A percentile compares a stretch with the other conserved stretches of the same genome.
Evolutionary conservation across 2,888 invertebrate genomes (phyloP).

Genomic region (Brachynemurus nebulosus): DNA sequence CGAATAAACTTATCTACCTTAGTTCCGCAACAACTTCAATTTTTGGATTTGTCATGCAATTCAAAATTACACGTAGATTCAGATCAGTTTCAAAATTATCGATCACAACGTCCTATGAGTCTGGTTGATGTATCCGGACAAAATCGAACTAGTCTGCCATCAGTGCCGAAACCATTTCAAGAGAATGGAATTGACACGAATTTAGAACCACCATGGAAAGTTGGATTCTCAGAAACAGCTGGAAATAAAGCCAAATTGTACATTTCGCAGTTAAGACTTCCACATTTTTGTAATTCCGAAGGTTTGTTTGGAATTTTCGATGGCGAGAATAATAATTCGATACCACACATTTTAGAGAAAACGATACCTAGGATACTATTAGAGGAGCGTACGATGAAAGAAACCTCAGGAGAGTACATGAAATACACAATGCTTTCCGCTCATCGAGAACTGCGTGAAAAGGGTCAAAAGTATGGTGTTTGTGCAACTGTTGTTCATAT

Average conservation of each 20-base stretch:
- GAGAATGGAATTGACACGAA: slow-evolving; percentile 40
- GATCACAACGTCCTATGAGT: slow-evolving; percentile 67
- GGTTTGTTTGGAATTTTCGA: slow-evolving; percentile 75
- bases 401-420: slow-evolving; percentile 68
- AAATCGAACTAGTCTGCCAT: slow-evolving; percentile 52
- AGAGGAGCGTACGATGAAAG: slow-evolving; percentile 68
- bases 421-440: slow-evolving; percentile 72
- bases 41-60: slow-evolving; percentile 74
- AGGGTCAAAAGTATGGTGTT: slow-evolving; percentile 57
- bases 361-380: slow-evolving; percentile 64
- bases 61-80: slow-evolving; percentile 70
- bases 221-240: slow-evolving; percentile 76
- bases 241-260: slow-evolving; percentile 59
- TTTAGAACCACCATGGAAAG: slow-evolving; percentile 57
- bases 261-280: slow-evolving; percentile 62
- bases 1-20: slow-evolving; percentile 60
- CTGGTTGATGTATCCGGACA: slow-evolving; percentile 74
- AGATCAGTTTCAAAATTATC: slow-evolving; percentile 63
- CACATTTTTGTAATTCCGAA: slow-evolving; percentile 66
- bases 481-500: slow-evolving; percentile 63
- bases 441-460: slow-evolving; percentile 60
- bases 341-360: slow-evolving; percentile 55
- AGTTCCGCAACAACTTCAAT: slow-evolving; percentile 70
- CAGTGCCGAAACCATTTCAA: slow-evolving; percentile 32
- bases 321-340: slow-evolving; percentile 55